These are phyloP conservation scores for Portunus trituberculatus DNA, from an alignment of 1,140 invertebrate species.

Conservation along the genomic window DNA sequence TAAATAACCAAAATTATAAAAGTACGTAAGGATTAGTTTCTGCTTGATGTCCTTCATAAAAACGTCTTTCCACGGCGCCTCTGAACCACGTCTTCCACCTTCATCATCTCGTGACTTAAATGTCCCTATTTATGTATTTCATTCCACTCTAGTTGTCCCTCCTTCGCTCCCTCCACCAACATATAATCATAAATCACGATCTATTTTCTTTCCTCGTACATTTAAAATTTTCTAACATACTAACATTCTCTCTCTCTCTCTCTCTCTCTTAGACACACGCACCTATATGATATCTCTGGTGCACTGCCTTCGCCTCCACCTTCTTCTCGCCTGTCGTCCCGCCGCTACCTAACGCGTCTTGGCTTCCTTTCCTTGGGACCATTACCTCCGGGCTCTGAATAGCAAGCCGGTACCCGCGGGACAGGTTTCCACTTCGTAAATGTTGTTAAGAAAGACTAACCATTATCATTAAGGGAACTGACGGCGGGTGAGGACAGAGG, in stretches of 20 bases:
- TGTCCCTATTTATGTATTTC: not conserved
- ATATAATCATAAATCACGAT: not conserved
- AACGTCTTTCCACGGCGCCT: not conserved
- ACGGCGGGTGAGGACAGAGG: slow-evolving; percentile 15
- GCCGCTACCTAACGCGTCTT: not conserved
- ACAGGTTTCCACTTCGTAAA: slow-evolving; percentile 22
- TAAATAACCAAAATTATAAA: too few species aligned
- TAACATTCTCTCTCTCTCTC: slow-evolving; percentile 15
- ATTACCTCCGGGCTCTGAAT: not conserved
- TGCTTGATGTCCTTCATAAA: not conserved
- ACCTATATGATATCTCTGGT: not conserved
- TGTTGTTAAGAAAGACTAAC: slow-evolving; percentile 14
- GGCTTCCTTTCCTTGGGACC: not conserved
- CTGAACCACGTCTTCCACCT: not conserved
- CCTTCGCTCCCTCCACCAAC: not conserved
- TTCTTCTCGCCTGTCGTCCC: not conserved
- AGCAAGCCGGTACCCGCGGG: slow-evolving; percentile 3
- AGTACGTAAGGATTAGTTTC: too few species aligned
- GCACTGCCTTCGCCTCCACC: not conserved
- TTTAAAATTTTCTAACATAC: too few species aligned
- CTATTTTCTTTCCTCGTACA: too few species aligned
- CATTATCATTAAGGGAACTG: slow-evolving; percentile 3
- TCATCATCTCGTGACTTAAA: too few species aligned
- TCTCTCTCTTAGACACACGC: slow-evolving; percentile 31
- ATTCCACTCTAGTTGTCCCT: too few species aligned